phyloP scores from a whole-genome alignment of 2,113 vertebrate species.

The Nestor notabilis region DNA sequence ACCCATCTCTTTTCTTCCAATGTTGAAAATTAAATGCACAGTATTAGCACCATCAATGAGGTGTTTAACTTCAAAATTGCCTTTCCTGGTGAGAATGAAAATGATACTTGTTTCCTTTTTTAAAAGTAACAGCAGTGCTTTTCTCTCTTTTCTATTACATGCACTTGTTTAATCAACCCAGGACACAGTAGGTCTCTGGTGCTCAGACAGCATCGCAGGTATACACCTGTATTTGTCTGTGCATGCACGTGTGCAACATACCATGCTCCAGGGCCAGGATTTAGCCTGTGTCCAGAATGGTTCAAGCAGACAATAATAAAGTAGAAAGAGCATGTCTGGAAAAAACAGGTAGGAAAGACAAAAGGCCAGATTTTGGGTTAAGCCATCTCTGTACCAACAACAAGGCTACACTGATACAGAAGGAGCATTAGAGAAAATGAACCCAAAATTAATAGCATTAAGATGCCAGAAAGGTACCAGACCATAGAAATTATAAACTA shows the following conservation, averaged over 20 bases:
- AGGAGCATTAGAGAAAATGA: background rate
- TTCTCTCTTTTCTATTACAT: background rate
- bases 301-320: background rate
- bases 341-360: background rate
- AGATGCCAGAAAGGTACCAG: background rate
- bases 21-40: constrained; percentile 70
- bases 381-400: background rate
- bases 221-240: background rate
- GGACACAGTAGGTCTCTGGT: background rate
- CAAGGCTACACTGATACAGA: background rate
- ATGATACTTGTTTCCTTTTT: constrained; percentile 62
- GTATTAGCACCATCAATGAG: constrained; percentile 65
- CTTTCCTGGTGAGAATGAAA: constrained; percentile 73
- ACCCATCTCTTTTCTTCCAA: constrained; percentile 64
- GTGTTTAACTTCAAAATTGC: constrained; percentile 74
- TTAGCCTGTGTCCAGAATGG: background rate
- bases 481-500: background rate
- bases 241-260: rapidly evolving
- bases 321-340: background rate
- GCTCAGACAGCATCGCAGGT: background rate
- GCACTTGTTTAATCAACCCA: background rate
- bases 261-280: background rate
- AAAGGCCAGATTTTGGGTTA: background rate
- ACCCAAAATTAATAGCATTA: background rate
- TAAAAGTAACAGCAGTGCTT: constrained; percentile 40